These are phyloP conservation scores for Scyliorhinus canicula DNA, from an alignment of 2,797 vertebrate genomes.

Conservation along the genomic window DNA sequence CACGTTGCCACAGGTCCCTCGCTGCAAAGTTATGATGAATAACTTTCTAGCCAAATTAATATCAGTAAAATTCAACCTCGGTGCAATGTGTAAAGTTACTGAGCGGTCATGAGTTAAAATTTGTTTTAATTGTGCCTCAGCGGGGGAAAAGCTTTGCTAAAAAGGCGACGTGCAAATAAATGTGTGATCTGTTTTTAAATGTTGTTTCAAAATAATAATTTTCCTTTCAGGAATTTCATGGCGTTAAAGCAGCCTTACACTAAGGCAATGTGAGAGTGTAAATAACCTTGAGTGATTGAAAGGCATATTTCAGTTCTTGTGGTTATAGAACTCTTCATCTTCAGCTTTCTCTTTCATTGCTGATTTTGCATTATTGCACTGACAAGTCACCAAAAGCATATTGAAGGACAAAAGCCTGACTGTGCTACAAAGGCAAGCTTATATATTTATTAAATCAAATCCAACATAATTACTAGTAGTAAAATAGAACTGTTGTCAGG, in stretches of 20 bases:
- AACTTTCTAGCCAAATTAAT: background rate
- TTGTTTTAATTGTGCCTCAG: background rate
- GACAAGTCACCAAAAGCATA: slow-evolving; percentile 21
- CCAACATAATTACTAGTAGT: slow-evolving; percentile 26
- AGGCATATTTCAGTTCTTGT: slow-evolving; percentile 24
- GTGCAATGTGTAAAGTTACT: background rate
- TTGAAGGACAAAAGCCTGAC: slow-evolving; percentile 34
- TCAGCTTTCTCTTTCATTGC: slow-evolving; percentile 7
- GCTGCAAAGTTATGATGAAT: background rate
- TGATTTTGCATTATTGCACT: slow-evolving; percentile 26
- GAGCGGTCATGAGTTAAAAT: background rate
- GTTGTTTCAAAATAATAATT: slow-evolving; percentile 24
- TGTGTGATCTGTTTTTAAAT: background rate
- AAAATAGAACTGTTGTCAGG: slow-evolving; percentile 37
- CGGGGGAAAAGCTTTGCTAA: background rate
- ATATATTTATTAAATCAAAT: slow-evolving; percentile 37
- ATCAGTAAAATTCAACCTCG: background rate
- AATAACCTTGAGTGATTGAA: slow-evolving; percentile 37
- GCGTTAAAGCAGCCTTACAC: background rate
- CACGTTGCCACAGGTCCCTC: no score
- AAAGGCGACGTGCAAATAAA: background rate
- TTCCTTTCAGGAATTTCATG: background rate
- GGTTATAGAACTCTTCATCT: background rate
- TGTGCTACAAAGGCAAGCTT: slow-evolving; percentile 24
- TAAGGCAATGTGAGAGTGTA: background rate